Percentiles rank a stretch among this genome's conserved stretches.
Evolutionary conservation across 2,888 invertebrate species (phyloP).

Genomic region (Pegoplata infirma): DNA sequence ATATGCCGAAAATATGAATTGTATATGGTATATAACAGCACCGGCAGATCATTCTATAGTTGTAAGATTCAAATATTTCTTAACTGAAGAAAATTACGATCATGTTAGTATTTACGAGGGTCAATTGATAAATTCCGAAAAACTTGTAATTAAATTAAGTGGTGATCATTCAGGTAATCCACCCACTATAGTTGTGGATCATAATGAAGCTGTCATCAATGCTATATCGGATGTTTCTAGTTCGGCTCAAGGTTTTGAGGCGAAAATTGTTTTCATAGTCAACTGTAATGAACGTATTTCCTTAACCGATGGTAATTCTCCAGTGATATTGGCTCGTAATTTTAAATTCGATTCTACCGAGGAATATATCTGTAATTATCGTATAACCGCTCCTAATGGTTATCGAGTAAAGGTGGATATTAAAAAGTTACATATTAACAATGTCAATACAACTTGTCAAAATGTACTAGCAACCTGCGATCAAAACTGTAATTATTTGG

Average conservation of each 20-base stretch:
- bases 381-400: slow-evolving; percentile 81
- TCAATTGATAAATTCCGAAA: slow-evolving; percentile 67
- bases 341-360: slow-evolving; percentile 64
- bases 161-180: slow-evolving; percentile 82
- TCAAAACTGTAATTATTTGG: slow-evolving; percentile 83
- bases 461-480: background rate
- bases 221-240: slow-evolving; percentile 78
- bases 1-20: slow-evolving; percentile 79
- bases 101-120: slow-evolving; percentile 83
- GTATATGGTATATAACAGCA: slow-evolving; percentile 88
- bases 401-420: slow-evolving; percentile 82
- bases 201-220: slow-evolving; percentile 81
- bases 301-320: slow-evolving; percentile 77
- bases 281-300: slow-evolving; percentile 86
- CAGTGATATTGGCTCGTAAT: slow-evolving; percentile 71
- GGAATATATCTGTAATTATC: slow-evolving; percentile 83
- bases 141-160: slow-evolving; percentile 82
- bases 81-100: slow-evolving; percentile 80
- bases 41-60: slow-evolving; percentile 82
- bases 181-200: slow-evolving; percentile 81
- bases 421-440: slow-evolving; percentile 79
- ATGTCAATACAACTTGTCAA: slow-evolving; percentile 59
- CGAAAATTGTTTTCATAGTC: slow-evolving; percentile 81
- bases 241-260: slow-evolving; percentile 80
- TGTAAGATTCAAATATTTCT: slow-evolving; percentile 81